phyloP scores from a whole-genome alignment of 2,113 vertebrate genomes.

The Etheostoma spectabile region DNA sequence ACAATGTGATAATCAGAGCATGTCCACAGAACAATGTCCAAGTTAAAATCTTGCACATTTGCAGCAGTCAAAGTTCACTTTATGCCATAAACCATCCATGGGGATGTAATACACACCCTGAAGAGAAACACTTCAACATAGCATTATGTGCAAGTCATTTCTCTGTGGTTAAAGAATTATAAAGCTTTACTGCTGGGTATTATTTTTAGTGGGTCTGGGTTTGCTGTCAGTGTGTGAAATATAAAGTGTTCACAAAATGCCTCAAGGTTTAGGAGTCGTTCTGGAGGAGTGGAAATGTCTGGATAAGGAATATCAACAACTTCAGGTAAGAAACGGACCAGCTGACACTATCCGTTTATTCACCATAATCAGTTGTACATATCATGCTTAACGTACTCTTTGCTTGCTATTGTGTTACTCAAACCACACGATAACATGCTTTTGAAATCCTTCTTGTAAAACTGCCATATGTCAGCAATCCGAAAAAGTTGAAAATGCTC shows the following conservation, averaged over 20 bases:
- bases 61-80: conserved; percentile 78
- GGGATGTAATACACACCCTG: conserved; percentile 55
- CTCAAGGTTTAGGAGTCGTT: conserved; percentile 65
- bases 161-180: neutral
- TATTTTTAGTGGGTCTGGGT: neutral
- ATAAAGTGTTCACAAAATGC: conserved; percentile 55
- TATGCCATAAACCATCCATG: conserved; percentile 64
- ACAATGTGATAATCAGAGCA: conserved; percentile 24
- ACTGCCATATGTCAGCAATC: neutral
- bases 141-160: conserved; percentile 27
- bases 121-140: conserved; percentile 19
- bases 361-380: neutral
- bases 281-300: conserved; percentile 89
- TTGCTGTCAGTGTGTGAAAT: neutral
- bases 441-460: neutral
- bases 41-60: conserved; percentile 38
- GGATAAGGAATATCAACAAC: conserved; percentile 88
- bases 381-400: neutral
- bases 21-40: conserved; percentile 60
- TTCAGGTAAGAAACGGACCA: conserved; percentile 85
- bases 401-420: neutral
- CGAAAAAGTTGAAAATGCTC: neutral
- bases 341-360: neutral
- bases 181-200: neutral
- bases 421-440: neutral